phyloP scores from a whole-genome alignment of 2,888 invertebrate species.

The Tortrix viridana region DNA sequence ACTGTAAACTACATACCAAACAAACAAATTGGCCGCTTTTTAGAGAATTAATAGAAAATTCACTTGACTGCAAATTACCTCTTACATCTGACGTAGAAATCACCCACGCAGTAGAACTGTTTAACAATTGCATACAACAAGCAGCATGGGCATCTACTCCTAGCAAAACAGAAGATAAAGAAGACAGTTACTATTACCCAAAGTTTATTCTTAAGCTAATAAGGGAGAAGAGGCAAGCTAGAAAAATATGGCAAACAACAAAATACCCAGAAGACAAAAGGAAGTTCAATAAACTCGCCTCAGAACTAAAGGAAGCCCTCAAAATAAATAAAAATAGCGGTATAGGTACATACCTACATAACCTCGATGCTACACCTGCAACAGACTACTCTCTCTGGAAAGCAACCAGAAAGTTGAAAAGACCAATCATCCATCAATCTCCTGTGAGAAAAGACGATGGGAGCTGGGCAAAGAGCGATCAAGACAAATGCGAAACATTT shows the following conservation, averaged over 20 bases:
- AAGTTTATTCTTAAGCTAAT: neutral
- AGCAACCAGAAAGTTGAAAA: slow-evolving; percentile 39
- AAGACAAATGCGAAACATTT: slow-evolving; percentile 9
- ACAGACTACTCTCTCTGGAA: slow-evolving; percentile 43
- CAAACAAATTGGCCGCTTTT: slow-evolving; percentile 17
- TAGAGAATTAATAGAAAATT: too few species aligned
- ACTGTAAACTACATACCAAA: neutral
- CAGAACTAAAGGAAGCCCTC: slow-evolving; percentile 5
- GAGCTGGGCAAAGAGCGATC: slow-evolving; percentile 9
- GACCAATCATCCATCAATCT: slow-evolving; percentile 19
- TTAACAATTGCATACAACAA: too few species aligned
- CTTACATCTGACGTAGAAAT: too few species aligned
- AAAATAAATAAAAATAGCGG: too few species aligned
- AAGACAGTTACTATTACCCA: slow-evolving; percentile 1
- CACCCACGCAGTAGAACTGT: too few species aligned
- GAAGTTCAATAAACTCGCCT: neutral
- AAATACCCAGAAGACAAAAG: slow-evolving; percentile 5
- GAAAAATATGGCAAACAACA: slow-evolving; percentile 16
- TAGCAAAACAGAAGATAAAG: too few species aligned
- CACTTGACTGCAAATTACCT: too few species aligned
- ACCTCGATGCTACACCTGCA: slow-evolving; percentile 32
- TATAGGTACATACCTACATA: slow-evolving; percentile 20
- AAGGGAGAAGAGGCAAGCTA: neutral
- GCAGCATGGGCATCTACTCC: too few species aligned
- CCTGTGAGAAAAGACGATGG: slow-evolving; percentile 26